Evolutionary conservation across 2,888 invertebrate species (phyloP), one percentile per base, ranked within the genome.

Genomic region (Phytoseiulus persimilis): DNA sequence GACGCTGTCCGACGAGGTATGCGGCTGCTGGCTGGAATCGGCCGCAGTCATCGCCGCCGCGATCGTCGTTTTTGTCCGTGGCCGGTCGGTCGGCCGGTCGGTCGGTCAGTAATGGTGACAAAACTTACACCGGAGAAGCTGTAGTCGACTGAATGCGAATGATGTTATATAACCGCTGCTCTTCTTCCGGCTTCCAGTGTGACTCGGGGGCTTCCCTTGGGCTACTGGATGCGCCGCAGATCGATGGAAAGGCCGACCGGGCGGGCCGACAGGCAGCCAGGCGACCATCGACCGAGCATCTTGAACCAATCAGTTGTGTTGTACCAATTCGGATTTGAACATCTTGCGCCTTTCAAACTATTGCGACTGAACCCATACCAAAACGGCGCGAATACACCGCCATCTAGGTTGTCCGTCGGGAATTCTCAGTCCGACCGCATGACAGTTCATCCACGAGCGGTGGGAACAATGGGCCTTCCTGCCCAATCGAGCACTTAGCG

Each of bases 141-240:
- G 65, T 65, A 65, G 65, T 65, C 65, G 65, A 65, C 65, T 65
- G 65, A 65, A 65, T 65, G 65, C 65, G 65, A 65, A 65, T 65
- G 65, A 65, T 65, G 18, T 65, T 65, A 65, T 65, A 65, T 65
- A 65, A 65, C 23, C 65, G 65, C 14, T 65, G 18, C 65, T 65
- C 65, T 65, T 65, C 65, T 65, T 65, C 65, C 65, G 65, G 65
- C 65, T 65, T 65, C 65, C 65, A 65, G 65, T 65, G 65, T 65
- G 65, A 65, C 65, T 65, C 65, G 65, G 23, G 65, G 65, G 65
- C 65, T 65, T 2, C 65, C 65, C 65, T 65, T 11, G 65, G 65
- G 65, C 65, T 65, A 65, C 65, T 65, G 65, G 65, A 65, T 65
- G 23, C 65, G 18, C 65, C 65, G 28, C 65, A 6, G 65, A 65